Base-by-base conservation (phyloP, 30 jellyfish, hydroid and myxozoan species). In the Hydractinia symbiolongicarpus region DNA sequence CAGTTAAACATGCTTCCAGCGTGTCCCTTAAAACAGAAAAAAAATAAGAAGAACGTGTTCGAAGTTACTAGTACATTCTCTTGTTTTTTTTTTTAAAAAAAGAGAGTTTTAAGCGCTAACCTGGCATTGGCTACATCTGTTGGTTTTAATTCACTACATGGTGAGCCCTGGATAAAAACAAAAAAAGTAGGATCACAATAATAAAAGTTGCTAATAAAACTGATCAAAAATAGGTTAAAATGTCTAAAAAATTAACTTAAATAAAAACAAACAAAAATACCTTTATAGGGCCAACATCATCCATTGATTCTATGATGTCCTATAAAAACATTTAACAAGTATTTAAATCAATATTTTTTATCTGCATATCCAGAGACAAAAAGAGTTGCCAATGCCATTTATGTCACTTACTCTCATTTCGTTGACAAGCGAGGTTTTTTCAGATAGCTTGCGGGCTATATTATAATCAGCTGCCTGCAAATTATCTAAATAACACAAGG, bases 371-470 rank as follows among this genome's bases (percentile, higher is more conserved):
- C 44, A 30, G 44, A 30, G 44, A 30, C 44, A 30, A 30, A 2
- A 30, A 30, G 44, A 30, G 44, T 30, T 30, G 2, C 44, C 44
- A 30, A 30, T 30, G 2, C 1, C 44, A 30, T 30, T 16, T 1
- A 60, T 60, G 3, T 1, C n/a, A 50, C 86, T 72, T 72, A 90
- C 97, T 88, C 95, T 90, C 96, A 90, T 81, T 54, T 90, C 96
- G 53, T 61, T 73, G 30, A 90, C 96, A 21, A 90, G 55, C 61
- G 70, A 72, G 53, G 82, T 86, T 76, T 90, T 90, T 40, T 90
- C 97, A 4, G 94, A 77, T 50, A 90, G 69, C 4, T 82, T 78
- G 53, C 67, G 68, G 16, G 68, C 82, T 16, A 86, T 68, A 55
- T 85, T 77, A 53, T 70, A 86, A 75, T 90, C 96, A 8, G 90